phyloP scores from a whole-genome alignment of 2,113 vertebrate species.

The Hippocampus guttulatus region DNA sequence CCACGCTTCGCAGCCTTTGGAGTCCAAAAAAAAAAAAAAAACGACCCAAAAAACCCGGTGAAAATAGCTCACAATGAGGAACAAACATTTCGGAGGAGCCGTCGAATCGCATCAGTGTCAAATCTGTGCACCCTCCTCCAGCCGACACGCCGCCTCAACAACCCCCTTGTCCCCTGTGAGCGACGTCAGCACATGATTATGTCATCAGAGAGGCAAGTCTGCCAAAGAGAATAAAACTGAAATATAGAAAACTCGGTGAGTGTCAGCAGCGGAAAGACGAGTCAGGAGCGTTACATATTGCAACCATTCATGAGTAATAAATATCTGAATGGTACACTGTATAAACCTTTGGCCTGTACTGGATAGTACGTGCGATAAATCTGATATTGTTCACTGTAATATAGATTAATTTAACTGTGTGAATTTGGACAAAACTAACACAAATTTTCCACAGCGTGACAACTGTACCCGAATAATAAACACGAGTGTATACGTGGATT shows the following conservation, averaged over 20 bases:
- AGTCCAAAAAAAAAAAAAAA: neutral
- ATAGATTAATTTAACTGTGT: too few relatives aligned
- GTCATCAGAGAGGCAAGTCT: neutral
- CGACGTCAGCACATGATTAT: constrained; percentile 1
- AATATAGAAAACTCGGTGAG: neutral
- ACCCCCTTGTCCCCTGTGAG: neutral
- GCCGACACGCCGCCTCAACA: neutral
- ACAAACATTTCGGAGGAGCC: constrained; percentile 1
- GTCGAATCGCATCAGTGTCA: neutral
- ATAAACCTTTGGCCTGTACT: too few relatives aligned
- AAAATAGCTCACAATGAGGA: constrained; percentile 3
- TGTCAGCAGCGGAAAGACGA: neutral
- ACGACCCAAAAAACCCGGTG: neutral
- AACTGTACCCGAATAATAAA: too few relatives aligned
- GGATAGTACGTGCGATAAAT: too few relatives aligned
- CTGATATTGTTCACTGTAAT: too few relatives aligned
- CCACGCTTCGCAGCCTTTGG: neutral
- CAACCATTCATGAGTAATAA: neutral
- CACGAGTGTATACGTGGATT: too few relatives aligned
- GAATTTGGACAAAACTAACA: too few relatives aligned
- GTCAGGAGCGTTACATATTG: neutral
- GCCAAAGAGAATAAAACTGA: neutral
- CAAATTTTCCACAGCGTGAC: too few relatives aligned
- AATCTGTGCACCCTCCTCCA: neutral
- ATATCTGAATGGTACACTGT: neutral